A percentile compares a stretch with the other conserved stretches of the same genome.
These are phyloP conservation scores for Eciton burchellii DNA, from an alignment of 1,140 invertebrate species.

Conservation along the genomic window DNA sequence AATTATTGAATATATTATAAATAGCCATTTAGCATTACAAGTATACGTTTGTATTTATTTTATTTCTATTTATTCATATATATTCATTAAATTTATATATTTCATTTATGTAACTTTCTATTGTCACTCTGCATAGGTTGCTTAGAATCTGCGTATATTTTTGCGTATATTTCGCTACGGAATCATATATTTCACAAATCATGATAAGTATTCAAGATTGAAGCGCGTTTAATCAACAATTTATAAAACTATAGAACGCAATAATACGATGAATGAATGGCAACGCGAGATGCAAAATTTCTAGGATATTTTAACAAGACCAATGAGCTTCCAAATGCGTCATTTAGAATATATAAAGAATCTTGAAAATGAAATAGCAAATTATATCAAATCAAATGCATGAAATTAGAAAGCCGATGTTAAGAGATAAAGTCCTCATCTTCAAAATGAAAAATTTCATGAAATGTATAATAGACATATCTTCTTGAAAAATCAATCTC, in stretches of 20 bases:
- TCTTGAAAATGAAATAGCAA: constrained; percentile 1
- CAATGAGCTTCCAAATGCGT: not conserved
- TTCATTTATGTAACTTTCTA: not conserved
- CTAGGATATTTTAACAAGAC: not conserved
- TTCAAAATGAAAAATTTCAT: not conserved
- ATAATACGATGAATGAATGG: constrained; percentile 13
- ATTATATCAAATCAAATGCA: constrained; percentile 8
- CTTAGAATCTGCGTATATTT: not conserved
- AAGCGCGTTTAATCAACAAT: not conserved
- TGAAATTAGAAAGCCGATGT: not conserved
- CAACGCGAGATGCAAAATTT: not conserved
- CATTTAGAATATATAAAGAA: not conserved
- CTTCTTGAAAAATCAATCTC: not conserved
- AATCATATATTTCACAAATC: not conserved
- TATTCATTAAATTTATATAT: too few relatives aligned
- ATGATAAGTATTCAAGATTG: not conserved
- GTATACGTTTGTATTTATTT: too few relatives aligned
- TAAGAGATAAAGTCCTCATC: not conserved
- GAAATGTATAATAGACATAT: too few relatives aligned
- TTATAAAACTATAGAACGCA: not conserved
- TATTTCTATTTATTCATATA: too few relatives aligned
- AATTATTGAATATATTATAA: too few relatives aligned
- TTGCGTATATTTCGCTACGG: not conserved
- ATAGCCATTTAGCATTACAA: too few relatives aligned
- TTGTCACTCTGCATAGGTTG: too few relatives aligned